Base-by-base conservation (phyloP, 2,797 vertebrate species). In the Sebastes hopkinsi region DNA sequence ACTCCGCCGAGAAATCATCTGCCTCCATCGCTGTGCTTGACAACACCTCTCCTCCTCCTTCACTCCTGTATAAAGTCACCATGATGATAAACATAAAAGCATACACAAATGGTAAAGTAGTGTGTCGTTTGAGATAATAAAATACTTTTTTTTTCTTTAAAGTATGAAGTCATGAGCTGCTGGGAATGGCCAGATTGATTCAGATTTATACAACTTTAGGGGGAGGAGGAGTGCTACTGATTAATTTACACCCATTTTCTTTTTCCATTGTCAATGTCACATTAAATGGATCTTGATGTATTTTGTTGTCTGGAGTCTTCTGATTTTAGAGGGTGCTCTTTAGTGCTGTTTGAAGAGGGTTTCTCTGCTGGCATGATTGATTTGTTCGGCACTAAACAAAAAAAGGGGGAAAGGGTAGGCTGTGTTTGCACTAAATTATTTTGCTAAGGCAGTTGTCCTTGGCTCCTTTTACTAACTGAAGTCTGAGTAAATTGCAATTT, bases 231-330 rank as follows among this genome's bases (percentile, higher is more conserved):
- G 80, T 79, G 81, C 76, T 81, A 58, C 75, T 84, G 67, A 87
- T 88, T 88, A 76, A 85, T 86, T 88, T 77, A 87, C 86, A 75
- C 36, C 71, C 22, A 5, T 85, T 83, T 85, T 82, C 60, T 81
- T 82, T 88, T 67, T 71, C 59, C 84, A 88, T 89, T 94, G 92
- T 94, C 89, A 92, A 85, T 91, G 92, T 92, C 73, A 91, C 74
- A 95, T 94, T 93, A 94, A 96, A 95, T 90, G 78, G 72, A 85
- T 92, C 88, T 92, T 90, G 84, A 89, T 94, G 88, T 90, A 75
- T 92, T 87, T 85, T 92, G 79, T 85, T 92, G 93, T 93, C 81
- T 94, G 87, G 89, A 89, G 91, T 95, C 88, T 93, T 92, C 81
- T 94, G 90, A 95, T 91, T 90, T 86, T 72, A 75, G 64, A 82